These are phyloP conservation scores for Netelia inedita DNA, from an alignment of 2,888 invertebrate species.

Conservation along the genomic window DNA sequence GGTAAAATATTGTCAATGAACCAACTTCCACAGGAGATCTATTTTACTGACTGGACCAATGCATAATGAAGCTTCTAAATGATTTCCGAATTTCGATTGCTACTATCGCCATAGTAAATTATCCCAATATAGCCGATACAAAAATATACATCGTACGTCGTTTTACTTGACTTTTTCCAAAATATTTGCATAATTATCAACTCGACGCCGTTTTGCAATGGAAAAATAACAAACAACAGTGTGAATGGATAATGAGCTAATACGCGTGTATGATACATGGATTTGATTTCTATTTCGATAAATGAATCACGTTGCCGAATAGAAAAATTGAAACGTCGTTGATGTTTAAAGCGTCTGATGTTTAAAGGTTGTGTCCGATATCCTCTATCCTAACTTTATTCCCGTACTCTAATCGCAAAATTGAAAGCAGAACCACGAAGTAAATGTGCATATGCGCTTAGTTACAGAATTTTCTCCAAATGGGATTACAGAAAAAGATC, in stretches of 20 bases:
- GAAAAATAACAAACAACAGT: no score
- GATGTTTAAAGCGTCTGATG: background rate
- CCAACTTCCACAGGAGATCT: no score
- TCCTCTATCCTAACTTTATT: background rate
- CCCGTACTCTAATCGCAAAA: background rate
- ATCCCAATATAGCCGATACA: background rate
- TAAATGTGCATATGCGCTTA: no score
- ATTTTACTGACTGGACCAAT: no score
- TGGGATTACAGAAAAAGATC: no score
- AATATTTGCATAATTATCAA: background rate
- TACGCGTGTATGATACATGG: background rate
- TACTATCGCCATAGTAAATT: background rate
- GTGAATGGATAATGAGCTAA: no score
- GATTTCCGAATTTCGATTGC: background rate
- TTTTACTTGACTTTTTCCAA: background rate
- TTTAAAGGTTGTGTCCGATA: background rate
- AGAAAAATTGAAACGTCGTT: background rate
- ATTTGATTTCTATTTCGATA: background rate
- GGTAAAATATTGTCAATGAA: background rate
- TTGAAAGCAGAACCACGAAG: background rate
- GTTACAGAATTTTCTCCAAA: no score
- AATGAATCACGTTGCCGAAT: background rate
- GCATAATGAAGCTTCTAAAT: background rate
- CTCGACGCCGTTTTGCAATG: background rate
- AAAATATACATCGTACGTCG: background rate